These are phyloP conservation scores for Mycalesis mineus DNA, from an alignment of 2,888 invertebrate species.

Conservation along the genomic window DNA sequence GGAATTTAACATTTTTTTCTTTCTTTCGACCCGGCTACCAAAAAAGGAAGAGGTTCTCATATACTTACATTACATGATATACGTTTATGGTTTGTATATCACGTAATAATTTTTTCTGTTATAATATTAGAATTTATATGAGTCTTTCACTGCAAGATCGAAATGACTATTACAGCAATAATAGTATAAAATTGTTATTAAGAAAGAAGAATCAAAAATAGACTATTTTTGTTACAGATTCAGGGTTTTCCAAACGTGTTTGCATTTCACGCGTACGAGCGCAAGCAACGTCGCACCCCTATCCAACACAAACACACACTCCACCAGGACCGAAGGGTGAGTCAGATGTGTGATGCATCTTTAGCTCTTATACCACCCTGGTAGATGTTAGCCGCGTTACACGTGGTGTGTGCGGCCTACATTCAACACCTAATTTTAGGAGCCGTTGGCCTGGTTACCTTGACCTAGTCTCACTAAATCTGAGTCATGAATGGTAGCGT, in stretches of 20 bases:
- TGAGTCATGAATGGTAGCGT: too few relatives aligned
- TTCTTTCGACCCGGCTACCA: too few relatives aligned
- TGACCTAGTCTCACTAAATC: slow-evolving; percentile 2
- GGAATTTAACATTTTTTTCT: too few relatives aligned
- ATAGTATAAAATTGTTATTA: too few relatives aligned
- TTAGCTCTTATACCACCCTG: slow-evolving; percentile 41
- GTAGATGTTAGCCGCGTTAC: slow-evolving; percentile 47
- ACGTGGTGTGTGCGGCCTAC: slow-evolving; percentile 40
- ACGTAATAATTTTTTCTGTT: too few relatives aligned
- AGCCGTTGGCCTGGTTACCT: slow-evolving; percentile 15
- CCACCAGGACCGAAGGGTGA: slow-evolving; percentile 78
- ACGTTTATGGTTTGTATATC: too few relatives aligned
- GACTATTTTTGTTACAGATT: slow-evolving; percentile 67
- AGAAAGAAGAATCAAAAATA: too few relatives aligned
- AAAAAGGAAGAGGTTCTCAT: too few relatives aligned
- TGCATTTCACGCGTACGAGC: slow-evolving; percentile 79
- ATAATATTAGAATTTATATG: too few relatives aligned
- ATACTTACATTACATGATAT: too few relatives aligned
- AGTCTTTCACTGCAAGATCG: too few relatives aligned
- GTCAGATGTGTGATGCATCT: slow-evolving; percentile 33
- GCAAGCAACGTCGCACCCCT: slow-evolving; percentile 78
- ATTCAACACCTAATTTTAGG: slow-evolving; percentile 13
- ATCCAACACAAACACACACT: slow-evolving; percentile 68
- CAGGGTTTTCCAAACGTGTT: slow-evolving; percentile 82
- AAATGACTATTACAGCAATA: too few relatives aligned